phyloP scores from a whole-genome alignment of 2,888 invertebrate species.

The Eilema griseolum region DNA sequence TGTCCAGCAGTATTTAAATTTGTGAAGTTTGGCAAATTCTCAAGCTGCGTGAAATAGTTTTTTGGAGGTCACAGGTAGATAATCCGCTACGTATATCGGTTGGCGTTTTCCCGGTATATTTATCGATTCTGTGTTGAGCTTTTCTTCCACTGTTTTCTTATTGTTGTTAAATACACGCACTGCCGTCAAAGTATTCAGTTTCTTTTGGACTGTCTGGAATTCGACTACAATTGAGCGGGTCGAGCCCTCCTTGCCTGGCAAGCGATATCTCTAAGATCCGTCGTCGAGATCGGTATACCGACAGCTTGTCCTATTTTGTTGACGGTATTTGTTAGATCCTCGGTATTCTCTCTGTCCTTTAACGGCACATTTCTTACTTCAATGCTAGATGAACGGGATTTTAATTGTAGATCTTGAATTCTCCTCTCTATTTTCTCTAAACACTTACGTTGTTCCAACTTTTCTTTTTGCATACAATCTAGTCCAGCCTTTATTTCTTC shows the following conservation, averaged over 20 bases:
- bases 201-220: too few relatives aligned
- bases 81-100: too few relatives aligned
- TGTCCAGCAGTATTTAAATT: too few relatives aligned
- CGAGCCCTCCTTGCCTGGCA: slow-evolving; percentile 12
- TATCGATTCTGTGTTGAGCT: too few relatives aligned
- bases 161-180: too few relatives aligned
- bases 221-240: slow-evolving; percentile 13
- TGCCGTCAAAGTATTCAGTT: too few relatives aligned
- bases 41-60: too few relatives aligned
- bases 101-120: too few relatives aligned
- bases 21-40: too few relatives aligned
- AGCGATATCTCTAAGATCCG: slow-evolving; percentile 11
- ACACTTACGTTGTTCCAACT: slow-evolving; percentile 7
- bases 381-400: slow-evolving; percentile 10
- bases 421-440: slow-evolving; percentile 15
- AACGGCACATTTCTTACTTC: slow-evolving; percentile 17
- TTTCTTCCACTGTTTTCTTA: too few relatives aligned
- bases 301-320: slow-evolving; percentile 17
- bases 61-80: too few relatives aligned
- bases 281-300: not conserved
- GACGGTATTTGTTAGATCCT: slow-evolving; percentile 6
- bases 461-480: slow-evolving; percentile 11
- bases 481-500: slow-evolving; percentile 19
- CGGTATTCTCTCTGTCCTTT: not conserved
- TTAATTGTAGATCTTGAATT: slow-evolving; percentile 11